Evolutionary conservation across 2,888 invertebrate species (phyloP).

Genomic region (Tillus elongatus): DNA sequence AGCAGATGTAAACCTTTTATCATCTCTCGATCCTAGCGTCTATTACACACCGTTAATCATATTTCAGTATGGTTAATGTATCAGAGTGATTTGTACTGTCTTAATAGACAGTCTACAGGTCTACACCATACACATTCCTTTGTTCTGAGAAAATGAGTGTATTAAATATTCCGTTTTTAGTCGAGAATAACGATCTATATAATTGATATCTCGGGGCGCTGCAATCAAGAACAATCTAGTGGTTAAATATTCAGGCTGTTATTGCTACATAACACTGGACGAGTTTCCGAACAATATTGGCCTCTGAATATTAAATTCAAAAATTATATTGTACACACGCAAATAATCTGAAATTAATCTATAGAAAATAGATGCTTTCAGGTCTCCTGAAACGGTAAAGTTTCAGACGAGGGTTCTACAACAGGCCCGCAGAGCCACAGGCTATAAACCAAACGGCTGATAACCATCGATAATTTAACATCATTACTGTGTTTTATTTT

Average conservation of each 20-base stretch:
- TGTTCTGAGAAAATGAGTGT: constrained; percentile 35
- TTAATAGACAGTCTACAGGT: too few species aligned
- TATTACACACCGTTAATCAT: constrained; percentile 3
- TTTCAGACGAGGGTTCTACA: not conserved
- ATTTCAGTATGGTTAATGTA: not conserved
- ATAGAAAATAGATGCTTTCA: not conserved
- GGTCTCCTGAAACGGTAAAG: not conserved
- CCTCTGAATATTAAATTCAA: constrained; percentile 38
- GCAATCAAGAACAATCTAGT: constrained; percentile 41
- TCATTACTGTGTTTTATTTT: constrained; percentile 3
- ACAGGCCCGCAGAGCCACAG: not conserved
- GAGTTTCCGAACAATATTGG: constrained; percentile 40
- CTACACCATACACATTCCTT: constrained; percentile 37
- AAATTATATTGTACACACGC: constrained; percentile 37
- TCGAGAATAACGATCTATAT: constrained; percentile 42
- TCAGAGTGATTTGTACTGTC: constrained; percentile 1
- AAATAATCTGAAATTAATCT: constrained; percentile 20
- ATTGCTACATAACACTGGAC: constrained; percentile 32
- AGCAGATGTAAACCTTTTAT: too few species aligned
- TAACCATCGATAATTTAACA: constrained; percentile 1
- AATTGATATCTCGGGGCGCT: constrained; percentile 43
- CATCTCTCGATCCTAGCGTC: too few species aligned
- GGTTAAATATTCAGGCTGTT: constrained; percentile 41
- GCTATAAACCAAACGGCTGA: not conserved
- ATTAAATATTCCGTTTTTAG: constrained; percentile 42